Percentiles rank a stretch among this genome's conserved stretches.
phyloP scores from a whole-genome alignment of 1,140 invertebrate genomes.

The Hyles euphorbiae region DNA sequence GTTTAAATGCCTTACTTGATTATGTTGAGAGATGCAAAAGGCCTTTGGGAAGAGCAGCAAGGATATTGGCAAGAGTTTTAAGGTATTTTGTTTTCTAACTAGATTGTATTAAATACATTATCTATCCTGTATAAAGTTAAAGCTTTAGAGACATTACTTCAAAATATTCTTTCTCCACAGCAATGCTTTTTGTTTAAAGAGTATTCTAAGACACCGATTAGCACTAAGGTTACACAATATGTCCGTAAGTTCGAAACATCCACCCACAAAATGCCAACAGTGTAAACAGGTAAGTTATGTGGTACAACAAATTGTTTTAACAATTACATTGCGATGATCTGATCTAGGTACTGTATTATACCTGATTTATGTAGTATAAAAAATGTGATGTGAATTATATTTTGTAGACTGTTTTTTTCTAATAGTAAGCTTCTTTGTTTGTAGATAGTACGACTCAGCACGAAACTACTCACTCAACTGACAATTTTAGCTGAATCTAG shows the following conservation, averaged over 20 bases:
- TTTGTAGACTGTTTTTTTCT: too few relatives aligned
- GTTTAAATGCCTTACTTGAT: slow-evolving; percentile 55
- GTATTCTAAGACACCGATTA: slow-evolving; percentile 55
- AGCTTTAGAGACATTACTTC: neutral
- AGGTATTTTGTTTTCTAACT: slow-evolving; percentile 34
- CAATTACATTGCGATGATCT: too few relatives aligned
- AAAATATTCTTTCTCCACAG: slow-evolving; percentile 40
- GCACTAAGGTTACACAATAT: slow-evolving; percentile 55
- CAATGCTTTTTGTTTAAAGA: slow-evolving; percentile 57
- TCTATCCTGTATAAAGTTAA: neutral
- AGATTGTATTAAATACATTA: slow-evolving; percentile 1
- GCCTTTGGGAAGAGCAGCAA: slow-evolving; percentile 58
- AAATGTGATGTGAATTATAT: too few relatives aligned
- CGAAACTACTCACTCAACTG: slow-evolving; percentile 62
- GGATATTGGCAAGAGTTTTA: slow-evolving; percentile 56
- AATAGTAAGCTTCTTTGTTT: slow-evolving; percentile 16
- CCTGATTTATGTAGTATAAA: too few relatives aligned
- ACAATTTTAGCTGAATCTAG: slow-evolving; percentile 70
- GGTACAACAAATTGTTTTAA: too few relatives aligned
- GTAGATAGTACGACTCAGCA: slow-evolving; percentile 53
- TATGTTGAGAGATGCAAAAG: slow-evolving; percentile 59
- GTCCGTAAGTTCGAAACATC: slow-evolving; percentile 53
- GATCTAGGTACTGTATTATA: too few relatives aligned
- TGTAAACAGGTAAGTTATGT: slow-evolving; percentile 61
- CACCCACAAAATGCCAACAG: slow-evolving; percentile 54